phyloP scores from a whole-genome alignment of 2,888 invertebrate species.

The Spilosoma lubricipeda region DNA sequence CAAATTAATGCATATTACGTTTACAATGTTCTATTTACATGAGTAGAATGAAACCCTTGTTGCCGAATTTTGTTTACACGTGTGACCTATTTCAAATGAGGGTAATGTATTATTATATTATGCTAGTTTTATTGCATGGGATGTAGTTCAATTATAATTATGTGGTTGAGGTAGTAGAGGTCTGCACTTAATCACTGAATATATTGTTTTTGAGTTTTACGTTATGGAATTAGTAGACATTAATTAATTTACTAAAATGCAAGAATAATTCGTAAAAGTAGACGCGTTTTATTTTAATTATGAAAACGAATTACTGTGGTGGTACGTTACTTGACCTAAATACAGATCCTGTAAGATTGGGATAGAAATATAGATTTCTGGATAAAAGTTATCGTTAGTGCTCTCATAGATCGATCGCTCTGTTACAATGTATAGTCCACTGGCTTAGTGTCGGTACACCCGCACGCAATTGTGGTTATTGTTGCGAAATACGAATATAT shows the following conservation, averaged over 20 bases:
- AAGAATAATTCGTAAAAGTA: too few relatives aligned
- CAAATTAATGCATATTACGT: background rate
- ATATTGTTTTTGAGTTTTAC: background rate
- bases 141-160: slow-evolving; percentile 16
- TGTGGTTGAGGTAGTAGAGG: background rate
- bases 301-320: background rate
- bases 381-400: background rate
- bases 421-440: background rate
- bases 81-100: slow-evolving; percentile 15
- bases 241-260: background rate
- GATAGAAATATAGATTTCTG: background rate
- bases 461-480: too few relatives aligned
- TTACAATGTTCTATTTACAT: background rate
- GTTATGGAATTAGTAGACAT: background rate
- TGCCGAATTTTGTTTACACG: slow-evolving; percentile 6
- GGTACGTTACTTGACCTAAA: too few relatives aligned
- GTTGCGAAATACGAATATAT: too few relatives aligned
- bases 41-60: background rate
- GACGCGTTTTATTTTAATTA: too few relatives aligned
- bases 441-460: too few relatives aligned
- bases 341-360: too few relatives aligned
- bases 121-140: slow-evolving; percentile 2
- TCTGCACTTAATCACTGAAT: background rate
- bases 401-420: background rate
- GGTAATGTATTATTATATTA: background rate